A percentile compares a stretch with the other conserved stretches of the same genome.
phyloP scores from a whole-genome alignment of 2,113 vertebrate genomes.

The Martes martes region DNA sequence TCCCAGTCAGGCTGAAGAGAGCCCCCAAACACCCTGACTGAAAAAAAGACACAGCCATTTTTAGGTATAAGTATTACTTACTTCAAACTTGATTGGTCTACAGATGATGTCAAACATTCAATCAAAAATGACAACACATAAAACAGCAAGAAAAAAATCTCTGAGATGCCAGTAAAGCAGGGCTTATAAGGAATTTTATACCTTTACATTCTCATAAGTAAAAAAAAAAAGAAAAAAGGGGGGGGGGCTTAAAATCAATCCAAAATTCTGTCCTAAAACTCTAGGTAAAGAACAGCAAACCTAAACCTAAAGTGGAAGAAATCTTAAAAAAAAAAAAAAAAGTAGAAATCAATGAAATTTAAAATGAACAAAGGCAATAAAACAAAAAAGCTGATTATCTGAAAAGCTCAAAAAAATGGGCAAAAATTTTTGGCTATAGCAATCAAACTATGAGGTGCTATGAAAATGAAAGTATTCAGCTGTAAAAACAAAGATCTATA shows the following conservation, averaged over 20 bases:
- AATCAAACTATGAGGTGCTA: neutral
- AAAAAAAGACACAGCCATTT: neutral
- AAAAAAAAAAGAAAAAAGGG: neutral
- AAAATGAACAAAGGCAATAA: neutral
- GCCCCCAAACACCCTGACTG: neutral
- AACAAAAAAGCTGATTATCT: neutral
- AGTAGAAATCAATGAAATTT: neutral
- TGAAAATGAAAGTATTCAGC: neutral
- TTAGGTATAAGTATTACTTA: neutral
- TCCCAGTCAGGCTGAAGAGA: neutral
- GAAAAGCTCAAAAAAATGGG: neutral
- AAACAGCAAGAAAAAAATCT: neutral
- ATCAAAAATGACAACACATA: neutral
- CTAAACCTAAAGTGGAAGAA: neutral
- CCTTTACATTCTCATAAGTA: neutral
- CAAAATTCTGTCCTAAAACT: neutral
- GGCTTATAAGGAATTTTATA: neutral
- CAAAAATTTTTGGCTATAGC: neutral
- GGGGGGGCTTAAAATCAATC: neutral
- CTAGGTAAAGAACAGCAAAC: neutral
- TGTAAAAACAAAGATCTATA: neutral
- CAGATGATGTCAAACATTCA: neutral
- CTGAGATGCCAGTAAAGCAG: neutral
- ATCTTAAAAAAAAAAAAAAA: neutral
- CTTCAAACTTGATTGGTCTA: neutral